Evolutionary conservation across 2,797 vertebrate genomes (phyloP).

Genomic region (Streptopelia turtur): DNA sequence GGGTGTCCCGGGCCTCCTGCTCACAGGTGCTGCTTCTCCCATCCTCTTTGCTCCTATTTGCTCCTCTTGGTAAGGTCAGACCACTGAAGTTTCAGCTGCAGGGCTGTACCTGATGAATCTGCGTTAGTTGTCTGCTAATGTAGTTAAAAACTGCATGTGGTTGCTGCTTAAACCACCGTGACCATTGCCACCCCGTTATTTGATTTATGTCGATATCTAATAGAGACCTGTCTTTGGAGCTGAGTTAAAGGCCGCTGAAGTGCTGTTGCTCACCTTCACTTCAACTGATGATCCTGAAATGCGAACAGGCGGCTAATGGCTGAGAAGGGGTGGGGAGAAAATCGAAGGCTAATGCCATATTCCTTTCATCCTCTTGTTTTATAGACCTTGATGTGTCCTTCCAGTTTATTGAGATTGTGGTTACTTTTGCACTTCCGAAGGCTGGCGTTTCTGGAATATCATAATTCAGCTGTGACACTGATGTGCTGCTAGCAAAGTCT

Average conservation of each 20-base stretch:
- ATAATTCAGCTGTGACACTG: conserved; percentile 31
- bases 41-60: accelerated
- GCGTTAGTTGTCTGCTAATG: accelerated
- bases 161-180: background rate
- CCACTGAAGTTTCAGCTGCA: background rate
- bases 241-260: background rate
- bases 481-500: conserved; percentile 10
- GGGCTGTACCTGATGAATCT: background rate
- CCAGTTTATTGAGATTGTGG: conserved; percentile 3
- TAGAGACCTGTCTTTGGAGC: background rate
- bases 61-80: background rate
- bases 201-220: background rate
- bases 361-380: background rate
- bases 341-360: background rate
- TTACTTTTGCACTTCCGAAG: conserved; percentile 3
- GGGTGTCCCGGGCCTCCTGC: too few relatives aligned
- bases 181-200: background rate
- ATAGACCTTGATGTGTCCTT: conserved; percentile 31
- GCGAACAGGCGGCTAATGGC: background rate
- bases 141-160: accelerated
- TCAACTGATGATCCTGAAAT: background rate
- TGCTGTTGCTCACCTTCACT: background rate
- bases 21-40: accelerated
- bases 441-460: background rate
- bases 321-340: background rate